A percentile compares a stretch with the other conserved stretches of the same genome.
Evolutionary conservation across 2,888 invertebrate species (phyloP).

Genomic region (Eustalomyia histrio): DNA sequence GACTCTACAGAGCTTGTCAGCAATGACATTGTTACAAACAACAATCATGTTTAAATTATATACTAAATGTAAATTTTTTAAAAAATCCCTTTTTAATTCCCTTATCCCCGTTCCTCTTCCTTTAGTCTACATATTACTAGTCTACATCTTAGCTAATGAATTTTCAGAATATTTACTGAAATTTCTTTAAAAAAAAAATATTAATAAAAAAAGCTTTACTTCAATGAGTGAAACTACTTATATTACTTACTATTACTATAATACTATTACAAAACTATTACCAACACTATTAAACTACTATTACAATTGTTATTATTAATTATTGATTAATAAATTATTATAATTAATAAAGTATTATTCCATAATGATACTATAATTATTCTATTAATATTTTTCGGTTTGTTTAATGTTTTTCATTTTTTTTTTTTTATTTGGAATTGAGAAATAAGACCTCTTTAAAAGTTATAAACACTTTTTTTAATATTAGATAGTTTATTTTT

Average conservation of each 20-base stretch:
- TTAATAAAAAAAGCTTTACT: constrained; percentile 60
- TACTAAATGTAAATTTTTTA: constrained; percentile 20
- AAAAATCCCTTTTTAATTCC: constrained; percentile 13
- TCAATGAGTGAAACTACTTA: constrained; percentile 65
- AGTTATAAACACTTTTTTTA: constrained; percentile 47
- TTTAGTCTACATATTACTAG: background rate
- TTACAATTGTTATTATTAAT: constrained; percentile 20
- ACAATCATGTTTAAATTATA: constrained; percentile 57
- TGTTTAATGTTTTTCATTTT: constrained; percentile 6
- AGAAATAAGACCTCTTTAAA: constrained; percentile 58
- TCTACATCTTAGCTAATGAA: constrained; percentile 53
- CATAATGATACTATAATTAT: background rate
- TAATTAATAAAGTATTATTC: constrained; percentile 1
- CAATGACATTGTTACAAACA: constrained; percentile 58
- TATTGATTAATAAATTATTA: constrained; percentile 14
- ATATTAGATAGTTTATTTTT: constrained; percentile 50
- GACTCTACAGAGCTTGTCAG: constrained; percentile 62
- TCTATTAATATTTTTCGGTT: constrained; percentile 16
- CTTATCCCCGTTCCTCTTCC: background rate
- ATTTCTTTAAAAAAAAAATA: constrained; percentile 28
- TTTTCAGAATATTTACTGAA: constrained; percentile 52
- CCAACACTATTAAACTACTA: constrained; percentile 31
- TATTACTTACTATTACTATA: constrained; percentile 47
- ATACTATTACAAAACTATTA: constrained; percentile 37
- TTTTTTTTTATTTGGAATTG: constrained; percentile 44